Evolutionary conservation across 30 jellyfish, hydroid and myxozoan genomes (phyloP).

Genomic region (Rhopilema esculentum): DNA sequence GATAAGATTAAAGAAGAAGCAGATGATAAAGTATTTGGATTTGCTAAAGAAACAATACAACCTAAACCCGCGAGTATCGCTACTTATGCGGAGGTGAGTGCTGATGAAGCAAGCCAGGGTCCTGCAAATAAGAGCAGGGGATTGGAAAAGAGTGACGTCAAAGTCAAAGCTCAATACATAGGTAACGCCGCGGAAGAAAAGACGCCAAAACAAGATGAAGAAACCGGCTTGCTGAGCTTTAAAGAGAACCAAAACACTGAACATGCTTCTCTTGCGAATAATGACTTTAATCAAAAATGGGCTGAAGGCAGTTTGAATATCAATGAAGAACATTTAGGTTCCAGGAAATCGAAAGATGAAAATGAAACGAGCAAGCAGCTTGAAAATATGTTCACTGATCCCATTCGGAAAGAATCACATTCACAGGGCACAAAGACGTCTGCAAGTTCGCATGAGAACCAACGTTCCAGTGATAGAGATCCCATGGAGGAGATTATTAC

Average conservation of each 20-base stretch:
- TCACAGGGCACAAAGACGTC: too few species aligned
- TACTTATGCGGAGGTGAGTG: not conserved
- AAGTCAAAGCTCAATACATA: too few species aligned
- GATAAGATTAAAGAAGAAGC: not conserved
- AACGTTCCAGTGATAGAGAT: too few species aligned
- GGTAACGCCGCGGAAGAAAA: not conserved
- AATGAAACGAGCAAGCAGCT: too few species aligned
- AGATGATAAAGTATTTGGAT: not conserved
- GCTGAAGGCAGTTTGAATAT: not conserved
- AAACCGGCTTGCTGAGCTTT: not conserved
- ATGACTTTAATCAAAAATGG: not conserved
- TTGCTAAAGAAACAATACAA: not conserved
- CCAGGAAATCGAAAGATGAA: too few species aligned
- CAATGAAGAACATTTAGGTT: too few species aligned
- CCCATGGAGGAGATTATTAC: too few species aligned
- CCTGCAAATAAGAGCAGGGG: not conserved
- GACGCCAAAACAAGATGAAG: not conserved
- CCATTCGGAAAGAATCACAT: too few species aligned
- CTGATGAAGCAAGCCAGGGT: not conserved
- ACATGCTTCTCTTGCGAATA: not conserved
- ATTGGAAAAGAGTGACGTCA: too few species aligned
- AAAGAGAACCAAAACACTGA: not conserved
- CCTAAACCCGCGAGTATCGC: not conserved
- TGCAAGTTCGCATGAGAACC: too few species aligned
- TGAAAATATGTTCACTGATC: too few species aligned